Evolutionary conservation across 1,140 invertebrate genomes (phyloP), one percentile per base, ranked within the genome.

Genomic region (Dendroctonus ponderosae): DNA sequence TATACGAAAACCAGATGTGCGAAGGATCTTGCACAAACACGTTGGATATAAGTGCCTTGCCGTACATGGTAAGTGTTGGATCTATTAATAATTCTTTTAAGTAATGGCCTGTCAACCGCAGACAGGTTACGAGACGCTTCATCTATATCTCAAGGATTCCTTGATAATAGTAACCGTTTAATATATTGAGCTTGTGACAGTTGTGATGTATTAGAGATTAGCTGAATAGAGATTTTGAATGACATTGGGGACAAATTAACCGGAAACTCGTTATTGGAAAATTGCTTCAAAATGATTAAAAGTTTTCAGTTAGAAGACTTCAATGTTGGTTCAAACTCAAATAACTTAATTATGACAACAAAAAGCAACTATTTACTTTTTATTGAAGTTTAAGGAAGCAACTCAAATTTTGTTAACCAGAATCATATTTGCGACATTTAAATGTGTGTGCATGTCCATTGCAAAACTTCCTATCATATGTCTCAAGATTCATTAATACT

Each of bases 11-110:
- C 76, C 90, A 94, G 75, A 91, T 91, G 81, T 98, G 96, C 80
- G 94, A 97, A 80, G 93, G 92, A 6, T 97, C 94, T 57, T 98
- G 97, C 80, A 96, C 94, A 2, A 98, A 97, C 80, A 86, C 87
- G 41, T 80, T 97, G 38, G 91, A 94, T 72, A 93, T 97, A 56
- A 94, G 90, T 78, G 87, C 88, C 66, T 80, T 94, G 60, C 96
- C 96, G 0, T 94, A 96, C 70, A 92, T 96, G 87, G 93, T 98
- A 62, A 68, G 66, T 58, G 50, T 5, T 26, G 7, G 14, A 58
- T 43, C 39, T 14, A 12, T 42, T 51, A 62, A 51, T 38, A 26
- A 42, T 40, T 26, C 37, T 11, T 14, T 56, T 26, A 41, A 56
- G 26, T 54, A 63, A 63, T 63, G 50, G 51, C 61, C 61, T 54